Percentiles rank a stretch among this genome's conserved stretches.
Evolutionary conservation across 2,113 vertebrate species (phyloP).

Genomic region (Urocolius indicus): DNA sequence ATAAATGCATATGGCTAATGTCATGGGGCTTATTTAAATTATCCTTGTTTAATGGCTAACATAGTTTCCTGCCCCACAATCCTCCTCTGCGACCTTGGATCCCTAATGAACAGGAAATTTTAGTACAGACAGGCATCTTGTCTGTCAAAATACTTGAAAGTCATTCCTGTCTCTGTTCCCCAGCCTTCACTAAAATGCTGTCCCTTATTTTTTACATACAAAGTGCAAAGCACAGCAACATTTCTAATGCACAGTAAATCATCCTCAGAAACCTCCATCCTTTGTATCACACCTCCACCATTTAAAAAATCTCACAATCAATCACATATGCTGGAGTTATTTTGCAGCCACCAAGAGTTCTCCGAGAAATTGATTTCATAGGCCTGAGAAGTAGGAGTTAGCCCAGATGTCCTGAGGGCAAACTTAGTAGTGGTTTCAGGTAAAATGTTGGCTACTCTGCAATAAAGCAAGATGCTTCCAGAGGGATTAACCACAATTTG

Average conservation of each 20-base stretch:
- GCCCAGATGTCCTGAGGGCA: background rate
- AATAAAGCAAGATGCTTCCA: background rate
- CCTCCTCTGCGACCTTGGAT: background rate
- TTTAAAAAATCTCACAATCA: background rate
- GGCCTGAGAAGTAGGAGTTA: background rate
- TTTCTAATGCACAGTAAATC: background rate
- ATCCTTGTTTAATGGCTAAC: background rate
- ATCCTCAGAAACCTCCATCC: background rate
- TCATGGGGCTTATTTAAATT: background rate
- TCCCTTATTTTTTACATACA: background rate
- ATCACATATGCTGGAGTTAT: background rate
- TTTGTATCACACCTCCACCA: background rate
- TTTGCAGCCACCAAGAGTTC: background rate
- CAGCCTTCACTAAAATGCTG: background rate
- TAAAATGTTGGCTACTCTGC: background rate
- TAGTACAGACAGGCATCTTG: background rate
- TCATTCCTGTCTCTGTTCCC: background rate
- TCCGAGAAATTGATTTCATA: background rate
- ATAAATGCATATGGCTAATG: background rate
- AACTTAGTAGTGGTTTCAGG: background rate
- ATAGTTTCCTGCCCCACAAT: background rate
- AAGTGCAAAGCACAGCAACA: background rate
- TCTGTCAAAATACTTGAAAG: background rate
- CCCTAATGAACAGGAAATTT: background rate
- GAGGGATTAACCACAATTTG: background rate